Evolutionary conservation across 2,888 invertebrate genomes (phyloP), one percentile per base, ranked within the genome.

Genomic region (Pandemis corylana): DNA sequence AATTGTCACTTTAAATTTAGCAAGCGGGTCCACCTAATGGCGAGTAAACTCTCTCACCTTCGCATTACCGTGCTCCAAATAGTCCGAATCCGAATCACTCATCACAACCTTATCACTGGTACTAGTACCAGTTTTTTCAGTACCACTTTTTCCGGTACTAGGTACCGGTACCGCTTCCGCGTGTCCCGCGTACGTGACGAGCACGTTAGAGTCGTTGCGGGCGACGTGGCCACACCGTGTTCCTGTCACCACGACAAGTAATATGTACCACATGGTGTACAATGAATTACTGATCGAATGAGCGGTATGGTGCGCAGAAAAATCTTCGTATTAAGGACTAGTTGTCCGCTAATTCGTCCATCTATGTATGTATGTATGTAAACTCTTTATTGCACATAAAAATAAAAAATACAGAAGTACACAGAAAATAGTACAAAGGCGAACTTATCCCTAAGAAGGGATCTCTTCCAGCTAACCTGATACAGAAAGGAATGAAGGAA

Each of bases 101-200:
- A 20, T 36, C 6, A 41, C 62, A 1, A 9, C 41, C 7, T 41
- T 62, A 5, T 36, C 13, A 10, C 3, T 41, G 2, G 6, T 36
- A 61, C 28, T 6, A 5, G 51, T 53, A 53, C 67, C 67, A 12
- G 10, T 12, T 62, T 66, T 61, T 1, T 46, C 76, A 76, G 77
- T 76, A 0, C 67, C 67, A 0, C 65, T 65, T 36, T 71, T 49
- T 42, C 69, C 67, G 15, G 73, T 62, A 20, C 42, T 61, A 3
- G 46, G 53, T 13, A 67, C 59, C 0, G 76, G 72, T 0, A 53
- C 36, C 53, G 81, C 84, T 49, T 88, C 88, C 0, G 83, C 84
- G 44, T 91, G 91, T 0, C 85, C 85, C 0, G 82, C 77, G 15
- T 86, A 85, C 0, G 84, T 84, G 0, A 89, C 78, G 0, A 89